A percentile compares a stretch with the other conserved stretches of the same genome.
Conservation (phyloP, 2,888 invertebrate species). For the Napeogenes sylphis region DNA sequence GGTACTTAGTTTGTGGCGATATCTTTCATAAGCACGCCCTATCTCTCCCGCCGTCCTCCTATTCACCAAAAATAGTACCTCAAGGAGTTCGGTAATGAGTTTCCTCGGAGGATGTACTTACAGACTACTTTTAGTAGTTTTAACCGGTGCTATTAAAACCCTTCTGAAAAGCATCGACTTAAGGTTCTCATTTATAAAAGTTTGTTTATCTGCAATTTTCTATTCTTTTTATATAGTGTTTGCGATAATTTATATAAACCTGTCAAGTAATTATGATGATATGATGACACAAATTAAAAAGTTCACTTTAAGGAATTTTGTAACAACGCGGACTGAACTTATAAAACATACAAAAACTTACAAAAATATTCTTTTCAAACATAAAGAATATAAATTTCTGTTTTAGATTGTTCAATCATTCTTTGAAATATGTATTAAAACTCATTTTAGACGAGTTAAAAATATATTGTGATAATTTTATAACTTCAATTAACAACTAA, state of each 20-base stretch:
- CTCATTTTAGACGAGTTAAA: no score
- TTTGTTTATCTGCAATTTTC: not conserved
- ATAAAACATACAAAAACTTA: conserved; percentile 41
- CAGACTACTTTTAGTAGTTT: conserved; percentile 51
- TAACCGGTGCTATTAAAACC: conserved; percentile 49
- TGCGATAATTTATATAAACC: no score
- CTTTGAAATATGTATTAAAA: no score
- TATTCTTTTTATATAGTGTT: no score
- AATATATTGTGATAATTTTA: no score
- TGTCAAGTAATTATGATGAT: no score
- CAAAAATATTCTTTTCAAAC: conserved; percentile 15
- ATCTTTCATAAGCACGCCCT: conserved; percentile 71
- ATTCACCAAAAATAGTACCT: conserved; percentile 75
- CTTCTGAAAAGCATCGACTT: conserved; percentile 48
- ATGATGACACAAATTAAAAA: conserved; percentile 65
- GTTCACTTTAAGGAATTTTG: conserved; percentile 48
- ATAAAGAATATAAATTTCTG: not conserved
- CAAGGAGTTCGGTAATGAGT: conserved; percentile 74
- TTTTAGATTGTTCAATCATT: no score
- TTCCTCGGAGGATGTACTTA: conserved; percentile 57
- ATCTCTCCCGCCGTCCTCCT: conserved; percentile 56
- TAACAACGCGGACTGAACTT: conserved; percentile 41
- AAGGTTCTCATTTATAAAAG: not conserved
- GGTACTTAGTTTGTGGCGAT: conserved; percentile 72
- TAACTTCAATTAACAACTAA: no score